Percentiles rank a stretch among this genome's conserved stretches.
Evolutionary conservation across 2,888 invertebrate species (phyloP).

Genomic region (Epinotia bilunana): DNA sequence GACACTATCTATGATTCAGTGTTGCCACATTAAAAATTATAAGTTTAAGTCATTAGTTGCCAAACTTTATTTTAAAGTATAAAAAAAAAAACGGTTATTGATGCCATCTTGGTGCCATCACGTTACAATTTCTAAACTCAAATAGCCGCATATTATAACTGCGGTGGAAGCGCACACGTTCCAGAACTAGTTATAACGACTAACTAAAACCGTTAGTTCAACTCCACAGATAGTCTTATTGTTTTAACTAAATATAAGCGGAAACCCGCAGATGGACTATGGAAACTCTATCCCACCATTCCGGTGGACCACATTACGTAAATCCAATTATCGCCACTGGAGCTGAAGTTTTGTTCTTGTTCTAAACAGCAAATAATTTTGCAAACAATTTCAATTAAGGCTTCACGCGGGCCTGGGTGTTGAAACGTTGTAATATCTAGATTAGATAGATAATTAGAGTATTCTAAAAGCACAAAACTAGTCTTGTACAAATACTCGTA

Average conservation of each 20-base stretch:
- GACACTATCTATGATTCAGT: too few relatives aligned
- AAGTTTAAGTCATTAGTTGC: too few relatives aligned
- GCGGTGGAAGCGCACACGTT: constrained; percentile 7
- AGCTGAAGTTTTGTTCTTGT: constrained; percentile 29
- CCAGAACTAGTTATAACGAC: constrained; percentile 30
- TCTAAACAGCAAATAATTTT: constrained; percentile 31
- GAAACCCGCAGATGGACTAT: constrained; percentile 26
- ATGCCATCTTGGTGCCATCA: too few relatives aligned
- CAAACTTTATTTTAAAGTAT: too few relatives aligned
- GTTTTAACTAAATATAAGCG: constrained; percentile 52
- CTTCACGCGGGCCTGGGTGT: constrained; percentile 23
- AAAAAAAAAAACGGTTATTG: too few relatives aligned
- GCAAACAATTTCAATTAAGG: constrained; percentile 44
- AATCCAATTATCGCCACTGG: constrained; percentile 36
- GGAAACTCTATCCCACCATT: constrained; percentile 37
- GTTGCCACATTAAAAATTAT: too few relatives aligned
- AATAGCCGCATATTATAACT: constrained; percentile 16
- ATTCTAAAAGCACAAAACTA: too few relatives aligned
- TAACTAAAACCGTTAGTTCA: constrained; percentile 58
- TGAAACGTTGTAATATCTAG: constrained; percentile 21
- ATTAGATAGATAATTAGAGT: constrained; percentile 2
- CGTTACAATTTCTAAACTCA: background rate
- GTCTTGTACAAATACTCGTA: constrained; percentile 1
- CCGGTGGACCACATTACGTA: constrained; percentile 32
- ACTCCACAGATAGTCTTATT: constrained; percentile 58